Conservation (phyloP, 2,888 invertebrate species). For the Eretmocerus hayati region DNA sequence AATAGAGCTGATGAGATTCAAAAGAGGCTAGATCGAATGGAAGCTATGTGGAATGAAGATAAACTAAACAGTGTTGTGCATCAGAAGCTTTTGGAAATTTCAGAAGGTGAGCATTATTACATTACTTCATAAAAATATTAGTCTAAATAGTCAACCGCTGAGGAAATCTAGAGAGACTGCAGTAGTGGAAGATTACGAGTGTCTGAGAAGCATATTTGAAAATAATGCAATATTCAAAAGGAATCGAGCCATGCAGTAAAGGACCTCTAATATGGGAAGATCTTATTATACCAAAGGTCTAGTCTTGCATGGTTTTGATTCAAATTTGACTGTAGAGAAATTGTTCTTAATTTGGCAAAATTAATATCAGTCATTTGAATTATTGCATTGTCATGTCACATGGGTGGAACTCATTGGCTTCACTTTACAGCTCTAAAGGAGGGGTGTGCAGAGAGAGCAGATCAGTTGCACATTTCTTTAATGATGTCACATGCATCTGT, state of each 20-base stretch:
- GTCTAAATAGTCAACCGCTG: no score
- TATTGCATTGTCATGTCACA: background rate
- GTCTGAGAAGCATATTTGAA: no score
- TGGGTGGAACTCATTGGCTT: background rate
- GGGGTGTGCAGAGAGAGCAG: slow-evolving; percentile 49
- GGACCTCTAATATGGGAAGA: no score
- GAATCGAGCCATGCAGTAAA: no score
- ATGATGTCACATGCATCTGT: slow-evolving; percentile 56
- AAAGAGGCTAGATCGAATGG: slow-evolving; percentile 52
- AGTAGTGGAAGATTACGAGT: no score
- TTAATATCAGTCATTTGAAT: background rate
- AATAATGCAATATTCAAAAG: no score
- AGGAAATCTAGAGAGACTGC: no score
- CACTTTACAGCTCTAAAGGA: slow-evolving; percentile 50
- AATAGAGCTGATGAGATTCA: slow-evolving; percentile 45
- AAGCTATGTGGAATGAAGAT: slow-evolving; percentile 53
- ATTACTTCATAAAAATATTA: no score
- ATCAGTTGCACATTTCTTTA: slow-evolving; percentile 54
- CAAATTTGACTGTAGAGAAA: background rate
- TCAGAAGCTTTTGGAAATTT: slow-evolving; percentile 49
- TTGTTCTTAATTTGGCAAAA: background rate
- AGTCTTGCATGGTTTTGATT: no score
- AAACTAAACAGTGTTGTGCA: slow-evolving; percentile 52
- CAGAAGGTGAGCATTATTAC: slow-evolving; percentile 48
- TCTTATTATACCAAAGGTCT: no score